Base-by-base conservation (phyloP, 2,797 vertebrate genomes). In the Siniperca undulata region DNA sequence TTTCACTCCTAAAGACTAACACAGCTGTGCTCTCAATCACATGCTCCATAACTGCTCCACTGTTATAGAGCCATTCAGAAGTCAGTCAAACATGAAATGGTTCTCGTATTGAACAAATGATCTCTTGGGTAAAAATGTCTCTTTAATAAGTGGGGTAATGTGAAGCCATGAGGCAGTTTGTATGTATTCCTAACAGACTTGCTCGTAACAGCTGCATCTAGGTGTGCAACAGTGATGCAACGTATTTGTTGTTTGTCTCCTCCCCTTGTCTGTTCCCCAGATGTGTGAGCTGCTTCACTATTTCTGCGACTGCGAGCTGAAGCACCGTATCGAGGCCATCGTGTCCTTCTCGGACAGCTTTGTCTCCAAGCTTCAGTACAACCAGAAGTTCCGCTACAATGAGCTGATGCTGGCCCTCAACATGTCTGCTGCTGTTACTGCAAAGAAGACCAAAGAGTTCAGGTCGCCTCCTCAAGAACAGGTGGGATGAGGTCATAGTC, bases 261-360 rank as follows among this genome's bases (percentile, higher is more conserved):
- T 70, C 38, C 70, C 60, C 62, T 19, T 34, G 74, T 88, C 70
- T 86, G 53, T 10, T 71, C 70, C 36, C 24, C 94, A 99, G 99
- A 99, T 99, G 98, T 99, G 99, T 56, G 97, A 99, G 91, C 96
- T 99, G 68, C 97, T 99, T 59, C 98, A 97, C 95, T 99, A 99
- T 83, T 98, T 99, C 95, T 99, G 99, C 86, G 98, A 99, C 95
- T 99, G 98, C 81, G 98, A 99, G 90, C 95, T 99, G 73, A 98
- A 98, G 92, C 98, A 99, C 42, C 96, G 99, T 59, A 98, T 99
- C 81, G 99, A 99, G 94, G 97, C 99, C 84, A 99, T 99, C 34
- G 98, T 97, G 82, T 97, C 98, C 0, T 99, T 99, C 88, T 97
- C 98, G 0, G 99, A 99, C 94, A 96, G 77, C 85, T 99, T 97